Evolutionary conservation across 1,140 invertebrate genomes (phyloP).

Genomic region (Aphis craccivora): DNA sequence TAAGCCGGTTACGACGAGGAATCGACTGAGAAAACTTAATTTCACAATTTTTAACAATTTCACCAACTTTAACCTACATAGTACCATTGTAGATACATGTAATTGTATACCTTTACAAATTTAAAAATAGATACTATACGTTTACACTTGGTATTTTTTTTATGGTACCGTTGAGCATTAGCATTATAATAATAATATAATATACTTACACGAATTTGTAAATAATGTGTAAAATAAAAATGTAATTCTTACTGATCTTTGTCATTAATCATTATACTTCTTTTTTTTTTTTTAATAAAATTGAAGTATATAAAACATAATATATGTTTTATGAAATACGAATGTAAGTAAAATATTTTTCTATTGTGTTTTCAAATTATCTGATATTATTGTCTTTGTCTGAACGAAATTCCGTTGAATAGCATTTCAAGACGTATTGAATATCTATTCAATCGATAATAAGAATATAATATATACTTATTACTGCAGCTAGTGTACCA

Average conservation of each 20-base stretch:
- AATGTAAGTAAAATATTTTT: slow-evolving; percentile 2
- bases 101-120: background rate
- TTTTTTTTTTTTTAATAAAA: background rate
- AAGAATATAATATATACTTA: background rate
- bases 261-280: too few species aligned
- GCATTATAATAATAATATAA: background rate
- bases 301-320: background rate
- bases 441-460: background rate
- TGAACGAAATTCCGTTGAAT: background rate
- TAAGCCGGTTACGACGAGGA: background rate
- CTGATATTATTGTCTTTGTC: background rate
- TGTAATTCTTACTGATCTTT: background rate
- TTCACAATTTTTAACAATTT: background rate
- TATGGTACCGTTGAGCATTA: background rate
- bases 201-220: background rate
- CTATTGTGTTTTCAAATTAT: slow-evolving; percentile 19
- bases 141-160: background rate
- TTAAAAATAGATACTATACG: background rate
- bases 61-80: background rate
- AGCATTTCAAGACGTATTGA: slow-evolving; percentile 13
- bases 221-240: background rate
- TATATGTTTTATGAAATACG: background rate
- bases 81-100: background rate
- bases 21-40: background rate
- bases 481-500: background rate